These are phyloP conservation scores for Urocyon cinereoargenteus DNA, from an alignment of 2,797 vertebrate species.

Conservation along the genomic window DNA sequence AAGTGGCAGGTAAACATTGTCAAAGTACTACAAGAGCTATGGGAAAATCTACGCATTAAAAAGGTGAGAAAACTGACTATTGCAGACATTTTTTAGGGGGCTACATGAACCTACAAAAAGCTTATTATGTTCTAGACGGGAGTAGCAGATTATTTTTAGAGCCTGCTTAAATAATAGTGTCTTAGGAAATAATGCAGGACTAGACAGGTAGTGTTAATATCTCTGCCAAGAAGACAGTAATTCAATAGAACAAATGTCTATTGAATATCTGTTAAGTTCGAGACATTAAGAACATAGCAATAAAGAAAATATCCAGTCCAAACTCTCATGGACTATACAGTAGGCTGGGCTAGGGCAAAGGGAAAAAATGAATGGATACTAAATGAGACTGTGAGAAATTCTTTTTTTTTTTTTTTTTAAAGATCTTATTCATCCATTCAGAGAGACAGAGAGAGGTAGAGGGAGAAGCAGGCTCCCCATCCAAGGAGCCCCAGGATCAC, in stretches of 20 bases:
- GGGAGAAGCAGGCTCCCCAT: no score
- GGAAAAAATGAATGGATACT: neutral
- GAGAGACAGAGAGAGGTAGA: no score
- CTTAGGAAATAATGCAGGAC: constrained; percentile 8
- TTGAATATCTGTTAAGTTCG: neutral
- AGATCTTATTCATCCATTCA: no score
- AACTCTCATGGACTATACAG: neutral
- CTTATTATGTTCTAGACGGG: neutral
- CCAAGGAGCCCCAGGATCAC: no score
- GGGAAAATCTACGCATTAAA: neutral
- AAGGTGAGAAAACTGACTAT: neutral
- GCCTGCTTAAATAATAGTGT: neutral
- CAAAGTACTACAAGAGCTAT: neutral
- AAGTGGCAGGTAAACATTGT: neutral
- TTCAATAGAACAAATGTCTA: constrained; percentile 1
- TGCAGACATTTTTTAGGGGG: neutral
- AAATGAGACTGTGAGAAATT: neutral
- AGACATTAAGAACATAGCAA: neutral
- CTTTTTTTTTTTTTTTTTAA: neutral
- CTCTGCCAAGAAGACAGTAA: neutral
- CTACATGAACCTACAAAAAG: neutral
- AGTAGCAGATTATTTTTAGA: neutral
- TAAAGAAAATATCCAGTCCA: neutral
- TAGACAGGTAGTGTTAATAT: neutral
- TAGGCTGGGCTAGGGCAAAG: neutral